A percentile compares a stretch with the other conserved stretches of the same genome.
Evolutionary conservation across 1,140 invertebrate genomes (phyloP).

Genomic region (Drosophila mojavensis): DNA sequence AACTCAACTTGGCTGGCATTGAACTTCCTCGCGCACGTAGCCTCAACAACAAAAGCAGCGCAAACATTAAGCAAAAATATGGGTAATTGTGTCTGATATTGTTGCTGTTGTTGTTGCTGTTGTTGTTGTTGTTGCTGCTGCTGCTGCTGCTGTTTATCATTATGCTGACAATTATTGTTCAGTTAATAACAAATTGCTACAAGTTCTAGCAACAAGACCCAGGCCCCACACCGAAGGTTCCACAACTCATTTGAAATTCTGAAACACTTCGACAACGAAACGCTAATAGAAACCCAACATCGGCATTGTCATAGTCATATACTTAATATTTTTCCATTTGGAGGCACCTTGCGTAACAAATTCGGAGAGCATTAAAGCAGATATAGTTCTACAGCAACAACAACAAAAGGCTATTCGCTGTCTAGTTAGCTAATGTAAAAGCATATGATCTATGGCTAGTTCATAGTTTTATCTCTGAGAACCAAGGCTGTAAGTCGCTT

Average conservation of each 20-base stretch:
- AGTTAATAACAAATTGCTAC: conserved; percentile 46
- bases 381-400: conserved; percentile 2
- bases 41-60: conserved; percentile 28
- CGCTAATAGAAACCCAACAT: conserved; percentile 4
- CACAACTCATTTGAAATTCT: conserved; percentile 66
- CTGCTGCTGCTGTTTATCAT: conserved; percentile 34
- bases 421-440: not conserved
- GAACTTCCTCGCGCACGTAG: conserved; percentile 51
- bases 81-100: conserved; percentile 71
- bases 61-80: conserved; percentile 55
- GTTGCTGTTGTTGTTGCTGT: conserved; percentile 14
- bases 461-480: not conserved
- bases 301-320: conserved; percentile 29
- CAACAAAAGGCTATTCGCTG: not conserved
- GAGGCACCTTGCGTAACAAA: conserved; percentile 48
- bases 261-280: conserved; percentile 40
- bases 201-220: conserved; percentile 64
- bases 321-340: conserved; percentile 42
- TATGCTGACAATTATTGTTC: conserved; percentile 66
- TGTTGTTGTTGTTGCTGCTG: conserved; percentile 38
- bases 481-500: not conserved
- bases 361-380: conserved; percentile 20
- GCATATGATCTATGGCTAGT: conserved; percentile 1
- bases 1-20: conserved; percentile 47
- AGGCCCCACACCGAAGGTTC: conserved; percentile 55